Conservation (phyloP, 2,888 invertebrate genomes). For the Tiphia femorata region DNA sequence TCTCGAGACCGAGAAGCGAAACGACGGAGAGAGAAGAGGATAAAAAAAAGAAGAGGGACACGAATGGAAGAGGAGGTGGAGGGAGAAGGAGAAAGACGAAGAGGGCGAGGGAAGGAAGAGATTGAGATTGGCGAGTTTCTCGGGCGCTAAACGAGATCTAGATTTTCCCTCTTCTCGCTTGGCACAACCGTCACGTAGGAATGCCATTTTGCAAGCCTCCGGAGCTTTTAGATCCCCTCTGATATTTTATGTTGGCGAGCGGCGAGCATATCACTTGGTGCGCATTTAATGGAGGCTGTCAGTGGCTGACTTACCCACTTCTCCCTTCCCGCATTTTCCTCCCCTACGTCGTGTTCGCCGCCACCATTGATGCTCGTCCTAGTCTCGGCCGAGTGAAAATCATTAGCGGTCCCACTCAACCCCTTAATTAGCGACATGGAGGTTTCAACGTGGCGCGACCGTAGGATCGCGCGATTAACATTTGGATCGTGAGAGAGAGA, state of each 20-base stretch:
- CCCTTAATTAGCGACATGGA: background rate
- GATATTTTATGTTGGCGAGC: conserved; percentile 25
- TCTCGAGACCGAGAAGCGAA: background rate
- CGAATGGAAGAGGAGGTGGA: background rate
- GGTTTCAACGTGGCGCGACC: background rate
- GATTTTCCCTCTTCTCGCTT: conserved; percentile 43
- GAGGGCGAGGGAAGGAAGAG: background rate
- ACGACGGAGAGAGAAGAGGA: background rate
- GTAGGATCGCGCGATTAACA: background rate
- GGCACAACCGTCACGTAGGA: conserved; percentile 43
- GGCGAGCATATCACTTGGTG: conserved; percentile 7
- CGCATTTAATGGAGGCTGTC: background rate
- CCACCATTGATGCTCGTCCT: no score
- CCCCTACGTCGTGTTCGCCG: background rate
- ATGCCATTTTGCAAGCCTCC: conserved; percentile 35
- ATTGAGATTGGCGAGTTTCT: conserved; percentile 37
- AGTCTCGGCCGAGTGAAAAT: background rate
- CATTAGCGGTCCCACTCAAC: background rate
- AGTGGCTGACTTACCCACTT: background rate
- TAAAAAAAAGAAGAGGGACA: background rate
- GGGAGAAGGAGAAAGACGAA: no score
- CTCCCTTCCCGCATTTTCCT: background rate
- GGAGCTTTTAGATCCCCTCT: conserved; percentile 1
- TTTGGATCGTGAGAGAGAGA: background rate
- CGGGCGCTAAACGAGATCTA: conserved; percentile 43